These are phyloP conservation scores for Hycleus phaleratus DNA, from an alignment of 1,140 invertebrate genomes.

Conservation along the genomic window DNA sequence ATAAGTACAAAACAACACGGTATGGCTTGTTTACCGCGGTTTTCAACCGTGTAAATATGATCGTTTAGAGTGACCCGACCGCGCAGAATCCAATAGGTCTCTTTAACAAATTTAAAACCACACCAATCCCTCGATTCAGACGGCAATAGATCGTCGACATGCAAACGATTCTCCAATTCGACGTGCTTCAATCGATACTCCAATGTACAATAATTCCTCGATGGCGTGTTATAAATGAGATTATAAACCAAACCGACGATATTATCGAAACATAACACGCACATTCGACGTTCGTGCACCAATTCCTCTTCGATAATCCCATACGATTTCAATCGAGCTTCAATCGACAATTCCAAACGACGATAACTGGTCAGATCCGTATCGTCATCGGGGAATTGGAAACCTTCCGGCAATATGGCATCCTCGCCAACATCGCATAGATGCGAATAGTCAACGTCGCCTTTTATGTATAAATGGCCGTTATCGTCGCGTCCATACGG, in stretches of 20 bases:
- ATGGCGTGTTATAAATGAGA: slow-evolving; percentile 22
- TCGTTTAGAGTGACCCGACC: neutral
- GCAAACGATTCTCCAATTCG: neutral
- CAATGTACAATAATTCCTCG: slow-evolving; percentile 11
- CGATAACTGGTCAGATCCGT: too few relatives aligned
- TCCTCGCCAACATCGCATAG: too few relatives aligned
- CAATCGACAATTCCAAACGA: too few relatives aligned
- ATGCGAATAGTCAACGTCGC: too few relatives aligned
- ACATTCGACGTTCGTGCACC: slow-evolving; percentile 17
- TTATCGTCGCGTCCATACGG: too few relatives aligned
- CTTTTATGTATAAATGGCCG: too few relatives aligned
- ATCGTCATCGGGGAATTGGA: too few relatives aligned
- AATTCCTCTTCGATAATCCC: neutral
- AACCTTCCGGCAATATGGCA: too few relatives aligned
- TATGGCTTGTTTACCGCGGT: slow-evolving; percentile 23
- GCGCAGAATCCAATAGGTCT: slow-evolving; percentile 22
- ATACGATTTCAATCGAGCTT: too few relatives aligned
- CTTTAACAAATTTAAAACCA: slow-evolving; percentile 19
- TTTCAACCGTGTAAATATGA: slow-evolving; percentile 17
- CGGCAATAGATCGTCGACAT: neutral
- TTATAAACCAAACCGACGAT: slow-evolving; percentile 20
- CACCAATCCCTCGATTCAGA: slow-evolving; percentile 19
- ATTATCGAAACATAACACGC: slow-evolving; percentile 19
- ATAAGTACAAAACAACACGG: slow-evolving; percentile 22
- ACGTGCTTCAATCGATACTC: slow-evolving; percentile 16